A percentile compares a stretch with the other conserved stretches of the same genome.
phyloP scores from a whole-genome alignment of 2,797 vertebrate genomes.

The Thaleichthys pacificus region DNA sequence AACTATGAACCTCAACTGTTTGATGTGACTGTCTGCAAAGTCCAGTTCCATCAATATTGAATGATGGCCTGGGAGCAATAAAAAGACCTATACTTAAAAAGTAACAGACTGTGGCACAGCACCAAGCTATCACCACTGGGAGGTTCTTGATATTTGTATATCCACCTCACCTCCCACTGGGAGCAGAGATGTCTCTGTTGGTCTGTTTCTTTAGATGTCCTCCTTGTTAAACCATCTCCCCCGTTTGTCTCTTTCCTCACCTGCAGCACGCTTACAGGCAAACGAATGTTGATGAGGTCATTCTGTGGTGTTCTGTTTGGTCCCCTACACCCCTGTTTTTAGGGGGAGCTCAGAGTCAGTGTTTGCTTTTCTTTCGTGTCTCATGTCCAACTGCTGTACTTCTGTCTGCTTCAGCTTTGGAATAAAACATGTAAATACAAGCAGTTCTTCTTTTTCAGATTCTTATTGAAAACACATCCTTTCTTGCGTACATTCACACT shows the following conservation, averaged over 20 bases:
- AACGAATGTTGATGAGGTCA: slow-evolving; percentile 52
- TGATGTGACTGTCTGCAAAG: neutral
- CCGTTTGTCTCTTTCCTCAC: neutral
- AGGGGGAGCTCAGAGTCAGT: slow-evolving; percentile 50
- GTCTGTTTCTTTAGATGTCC: neutral
- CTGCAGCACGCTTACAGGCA: slow-evolving; percentile 47
- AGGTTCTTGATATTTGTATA: slow-evolving; percentile 18
- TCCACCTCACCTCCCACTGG: slow-evolving; percentile 29
- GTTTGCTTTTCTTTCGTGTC: slow-evolving; percentile 45
- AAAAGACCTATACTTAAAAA: slow-evolving; percentile 18
- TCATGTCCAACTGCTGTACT: slow-evolving; percentile 68
- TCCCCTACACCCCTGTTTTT: slow-evolving; percentile 43
- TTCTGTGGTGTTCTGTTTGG: slow-evolving; percentile 28
- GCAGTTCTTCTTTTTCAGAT: slow-evolving; percentile 20
- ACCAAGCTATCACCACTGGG: slow-evolving; percentile 61
- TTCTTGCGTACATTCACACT: slow-evolving; percentile 8
- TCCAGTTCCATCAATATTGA: slow-evolving; percentile 25
- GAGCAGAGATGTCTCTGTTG: slow-evolving; percentile 33
- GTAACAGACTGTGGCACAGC: slow-evolving; percentile 44
- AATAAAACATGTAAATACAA: slow-evolving; percentile 70
- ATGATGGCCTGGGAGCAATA: slow-evolving; percentile 8
- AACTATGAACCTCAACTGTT: slow-evolving; percentile 11
- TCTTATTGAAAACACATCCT: neutral
- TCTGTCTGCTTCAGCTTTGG: slow-evolving; percentile 77
- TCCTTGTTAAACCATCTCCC: neutral